These are phyloP conservation scores for Proisotoma minuta DNA, from an alignment of 2,888 invertebrate species.

Conservation along the genomic window DNA sequence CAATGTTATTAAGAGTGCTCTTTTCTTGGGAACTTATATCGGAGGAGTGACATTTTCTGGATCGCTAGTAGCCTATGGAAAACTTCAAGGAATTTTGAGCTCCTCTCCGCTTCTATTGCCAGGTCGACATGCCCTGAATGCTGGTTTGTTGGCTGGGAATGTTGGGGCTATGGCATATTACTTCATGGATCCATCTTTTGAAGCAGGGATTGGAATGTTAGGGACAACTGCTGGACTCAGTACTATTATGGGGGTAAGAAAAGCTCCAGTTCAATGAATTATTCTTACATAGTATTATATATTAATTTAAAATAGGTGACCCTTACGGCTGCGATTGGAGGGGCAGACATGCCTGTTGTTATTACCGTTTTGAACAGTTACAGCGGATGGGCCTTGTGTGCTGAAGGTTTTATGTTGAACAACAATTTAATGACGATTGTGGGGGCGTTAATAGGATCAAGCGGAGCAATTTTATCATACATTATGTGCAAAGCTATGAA, in stretches of 20 bases:
- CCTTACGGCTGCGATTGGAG: conserved; percentile 82
- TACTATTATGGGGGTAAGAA: conserved; percentile 59
- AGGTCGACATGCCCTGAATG: conserved; percentile 73
- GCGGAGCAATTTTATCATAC: conserved; percentile 86
- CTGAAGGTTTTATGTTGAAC: conserved; percentile 90
- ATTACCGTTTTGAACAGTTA: conserved; percentile 89
- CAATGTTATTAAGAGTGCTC: conserved; percentile 73
- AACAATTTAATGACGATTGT: conserved; percentile 88
- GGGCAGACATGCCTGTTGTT: conserved; percentile 90
- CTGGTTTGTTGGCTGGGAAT: conserved; percentile 63
- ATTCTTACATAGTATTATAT: conserved; percentile 54
- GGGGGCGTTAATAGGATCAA: conserved; percentile 83
- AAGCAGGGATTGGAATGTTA: conserved; percentile 64
- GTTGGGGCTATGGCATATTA: conserved; percentile 70
- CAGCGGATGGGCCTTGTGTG: conserved; percentile 89
- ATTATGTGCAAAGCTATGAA: conserved; percentile 91
- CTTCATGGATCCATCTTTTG: conserved; percentile 60
- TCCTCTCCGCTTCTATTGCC: conserved; percentile 78
- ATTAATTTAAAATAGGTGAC: conserved; percentile 55
- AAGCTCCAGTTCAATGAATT: neutral
- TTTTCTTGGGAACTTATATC: conserved; percentile 62
- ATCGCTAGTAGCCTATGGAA: conserved; percentile 78
- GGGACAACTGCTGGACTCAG: conserved; percentile 72
- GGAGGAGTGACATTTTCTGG: conserved; percentile 58
- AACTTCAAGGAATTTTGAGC: conserved; percentile 74